Evolutionary conservation across 2,113 vertebrate genomes (phyloP).

Genomic region (Riparia riparia): DNA sequence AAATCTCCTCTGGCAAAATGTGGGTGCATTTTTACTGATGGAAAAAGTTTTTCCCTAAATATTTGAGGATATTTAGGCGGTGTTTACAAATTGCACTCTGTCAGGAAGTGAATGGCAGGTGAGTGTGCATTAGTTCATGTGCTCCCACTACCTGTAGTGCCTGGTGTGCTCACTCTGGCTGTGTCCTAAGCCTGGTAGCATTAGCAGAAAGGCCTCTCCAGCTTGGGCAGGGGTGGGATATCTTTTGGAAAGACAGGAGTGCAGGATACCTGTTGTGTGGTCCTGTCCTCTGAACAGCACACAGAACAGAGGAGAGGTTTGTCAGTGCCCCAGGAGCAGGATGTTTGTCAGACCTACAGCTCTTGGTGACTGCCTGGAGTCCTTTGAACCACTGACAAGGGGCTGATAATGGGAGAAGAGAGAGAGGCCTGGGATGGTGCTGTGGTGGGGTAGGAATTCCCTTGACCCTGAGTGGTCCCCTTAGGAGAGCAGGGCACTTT

Average conservation of each 20-base stretch:
- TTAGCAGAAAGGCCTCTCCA: neutral
- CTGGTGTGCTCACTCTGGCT: neutral
- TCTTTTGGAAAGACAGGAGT: neutral
- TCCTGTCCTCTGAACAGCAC: neutral
- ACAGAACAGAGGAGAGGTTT: neutral
- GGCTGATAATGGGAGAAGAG: neutral
- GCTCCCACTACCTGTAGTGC: neutral
- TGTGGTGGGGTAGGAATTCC: neutral
- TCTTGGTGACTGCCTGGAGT: neutral
- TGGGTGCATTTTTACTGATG: neutral
- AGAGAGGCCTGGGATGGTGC: neutral
- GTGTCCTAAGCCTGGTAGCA: neutral
- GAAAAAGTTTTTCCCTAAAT: neutral
- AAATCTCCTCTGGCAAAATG: neutral
- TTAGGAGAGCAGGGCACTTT: neutral
- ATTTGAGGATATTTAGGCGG: neutral
- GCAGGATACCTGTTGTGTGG: rapidly evolving
- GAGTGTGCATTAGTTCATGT: neutral
- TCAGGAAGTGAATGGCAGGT: neutral
- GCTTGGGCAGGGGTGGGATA: neutral
- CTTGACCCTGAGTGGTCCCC: rapidly evolving
- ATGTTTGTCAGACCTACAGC: neutral
- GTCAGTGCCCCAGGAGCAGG: neutral
- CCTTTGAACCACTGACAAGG: neutral
- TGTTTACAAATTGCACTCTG: neutral